Base-by-base conservation (phyloP, 1,140 invertebrate species). In the Phenacoccus solenopsis region DNA sequence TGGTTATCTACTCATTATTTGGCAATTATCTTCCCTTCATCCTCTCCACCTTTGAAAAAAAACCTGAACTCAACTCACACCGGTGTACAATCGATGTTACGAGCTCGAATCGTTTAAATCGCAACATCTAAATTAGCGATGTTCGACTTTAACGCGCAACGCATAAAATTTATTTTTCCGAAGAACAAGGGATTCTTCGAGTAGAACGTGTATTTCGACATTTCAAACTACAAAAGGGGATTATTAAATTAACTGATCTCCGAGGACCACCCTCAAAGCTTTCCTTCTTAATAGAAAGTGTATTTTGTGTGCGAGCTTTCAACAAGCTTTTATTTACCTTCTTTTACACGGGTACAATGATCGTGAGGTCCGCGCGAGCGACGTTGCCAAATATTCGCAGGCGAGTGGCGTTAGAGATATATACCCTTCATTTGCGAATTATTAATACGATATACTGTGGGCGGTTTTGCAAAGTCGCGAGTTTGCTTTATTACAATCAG, bases 221-320 rank as follows among this genome's bases (percentile, higher is more conserved):
- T 49, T 49, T 49, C 38, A 2, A 49, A 49, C 38, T 49, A 49
- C 38, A 49, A 49, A 49, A 49, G 38, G 38, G 38, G 38, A 49
- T 49, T 49, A 49, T 49, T 49, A 49, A 49, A 49, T 49, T 49
- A 49, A 49, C 38, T n/a, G 38, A 49, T 49, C 38, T 49, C 38
- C 38, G 3, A 49, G 38, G 38, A 49, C 38, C 38, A 49, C 38
- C 38, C 38, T 49, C 38, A 49, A 49, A 49, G 38, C 12, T 49
- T 49, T 49, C 38, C 38, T 49, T 49, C 38, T 49, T 49, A 49
- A 49, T 49, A 49, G 38, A 49, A 49, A 49, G 38, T 49, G 38
- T 49, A 49, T 49, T 49, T 49, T 49, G 38, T 49, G 38, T 49
- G 38, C 38, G 38, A 49, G 38, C 38, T 49, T 49, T 49, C 38